Evolutionary conservation across 2,888 invertebrate genomes (phyloP), one percentile per base, ranked within the genome.

Genomic region (Aphrophora alni): DNA sequence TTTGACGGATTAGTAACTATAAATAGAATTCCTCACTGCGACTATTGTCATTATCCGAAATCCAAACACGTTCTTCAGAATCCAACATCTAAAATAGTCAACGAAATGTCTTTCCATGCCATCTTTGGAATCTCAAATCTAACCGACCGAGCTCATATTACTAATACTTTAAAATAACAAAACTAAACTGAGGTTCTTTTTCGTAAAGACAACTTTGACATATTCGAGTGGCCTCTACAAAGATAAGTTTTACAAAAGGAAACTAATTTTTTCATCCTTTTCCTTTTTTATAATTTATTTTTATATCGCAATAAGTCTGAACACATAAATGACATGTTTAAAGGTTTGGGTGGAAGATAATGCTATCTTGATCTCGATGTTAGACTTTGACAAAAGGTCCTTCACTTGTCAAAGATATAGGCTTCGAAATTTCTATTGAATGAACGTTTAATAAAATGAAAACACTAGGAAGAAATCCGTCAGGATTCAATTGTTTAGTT

Each of bases 331-430:
- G 44, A 44, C 44, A 14, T 21, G 59, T 44, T 14, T 21, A 21
- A n/a, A 59, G 59, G 33, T 33, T 33, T 33, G 3, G 8, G 8
- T 5, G 8, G 8, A 8, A 14, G 44, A 4, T 44, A 21, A 21
- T n/a, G 2, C 14, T 59, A 59, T 59, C 59, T 59, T 59, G 21
- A 59, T 59, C 59, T 21, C 21, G 21, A 44, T 14, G 8, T 14
- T 14, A 14, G 44, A 44, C 44, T 44, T 7, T 44, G n/a, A 59
- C 59, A 59, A 59, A 59, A 21, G 59, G 59, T 21, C 59, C 21
- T 59, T 59, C 59, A 59, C n/a, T n/a, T 59, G 59, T 59, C 59
- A 59, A n/a, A 44, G 44, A 59, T 59, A 59, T 59, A 33, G 33
- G 59, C 10, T 59, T 59, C 59, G n/a, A 59, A 59, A 21, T 21